Conservation (phyloP, 2,888 invertebrate species). For the Tetrapedia diversipes region DNA sequence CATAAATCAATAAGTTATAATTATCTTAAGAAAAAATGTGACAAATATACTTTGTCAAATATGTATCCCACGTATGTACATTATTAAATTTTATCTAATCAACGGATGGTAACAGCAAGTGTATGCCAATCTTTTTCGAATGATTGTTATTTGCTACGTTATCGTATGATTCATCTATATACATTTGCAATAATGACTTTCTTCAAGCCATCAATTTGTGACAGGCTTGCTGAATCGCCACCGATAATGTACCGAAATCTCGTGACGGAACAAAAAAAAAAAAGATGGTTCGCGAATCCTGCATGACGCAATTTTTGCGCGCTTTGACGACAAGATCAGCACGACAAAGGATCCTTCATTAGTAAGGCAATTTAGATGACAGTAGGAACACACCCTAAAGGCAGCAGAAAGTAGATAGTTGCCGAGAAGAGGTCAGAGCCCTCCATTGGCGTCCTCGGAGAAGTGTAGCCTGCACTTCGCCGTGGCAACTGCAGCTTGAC, state of each 20-base stretch:
- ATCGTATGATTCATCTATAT: background rate
- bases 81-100: background rate
- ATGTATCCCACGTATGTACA: background rate
- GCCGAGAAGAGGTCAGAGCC: conserved; percentile 76
- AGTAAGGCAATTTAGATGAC: conserved; percentile 60
- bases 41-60: background rate
- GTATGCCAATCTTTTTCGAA: background rate
- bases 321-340: conserved; percentile 8
- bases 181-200: background rate
- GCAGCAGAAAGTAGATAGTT: conserved; percentile 66
- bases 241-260: conserved; percentile 14
- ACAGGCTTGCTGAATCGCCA: background rate
- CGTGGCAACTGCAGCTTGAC: conserved; percentile 73
- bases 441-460: conserved; percentile 74
- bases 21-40: background rate
- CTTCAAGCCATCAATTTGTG: conserved; percentile 12
- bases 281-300: background rate
- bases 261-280: conserved; percentile 32
- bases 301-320: conserved; percentile 9
- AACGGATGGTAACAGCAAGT: too few relatives aligned
- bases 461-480: conserved; percentile 67
- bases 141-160: background rate
- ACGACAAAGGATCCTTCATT: conserved; percentile 60
- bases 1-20: background rate
- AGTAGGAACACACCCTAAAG: conserved; percentile 62